phyloP scores from a whole-genome alignment of 2,113 vertebrate genomes.

The Rattus norvegicus region GRCr8 NC_086020.1:220474501-220475000 shows the following conservation, averaged over 20 bases:
- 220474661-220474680: neutral
- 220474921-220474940: slow-evolving; percentile 69
- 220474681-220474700: neutral
- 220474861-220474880: slow-evolving; percentile 62
- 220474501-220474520: neutral
- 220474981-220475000: slow-evolving; percentile 73
- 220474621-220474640: neutral
- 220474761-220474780: slow-evolving; percentile 83
- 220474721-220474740: slow-evolving; percentile 82
- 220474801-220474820: slow-evolving; percentile 28
- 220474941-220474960: slow-evolving; percentile 64
- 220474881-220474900: slow-evolving; percentile 54
- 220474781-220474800: neutral
- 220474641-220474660: neutral
- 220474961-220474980: slow-evolving; percentile 71
- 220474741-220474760: slow-evolving; percentile 89
- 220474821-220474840: slow-evolving; percentile 43
- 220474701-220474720: neutral
- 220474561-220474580: neutral
- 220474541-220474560: slow-evolving; percentile 18
- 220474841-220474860: slow-evolving; percentile 67
- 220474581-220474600: neutral
- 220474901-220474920: slow-evolving; percentile 66
- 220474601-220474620: neutral
- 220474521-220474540: neutral